These are phyloP conservation scores for Jacana jacana DNA, from an alignment of 2,113 vertebrate species.

Conservation along the genomic window DNA sequence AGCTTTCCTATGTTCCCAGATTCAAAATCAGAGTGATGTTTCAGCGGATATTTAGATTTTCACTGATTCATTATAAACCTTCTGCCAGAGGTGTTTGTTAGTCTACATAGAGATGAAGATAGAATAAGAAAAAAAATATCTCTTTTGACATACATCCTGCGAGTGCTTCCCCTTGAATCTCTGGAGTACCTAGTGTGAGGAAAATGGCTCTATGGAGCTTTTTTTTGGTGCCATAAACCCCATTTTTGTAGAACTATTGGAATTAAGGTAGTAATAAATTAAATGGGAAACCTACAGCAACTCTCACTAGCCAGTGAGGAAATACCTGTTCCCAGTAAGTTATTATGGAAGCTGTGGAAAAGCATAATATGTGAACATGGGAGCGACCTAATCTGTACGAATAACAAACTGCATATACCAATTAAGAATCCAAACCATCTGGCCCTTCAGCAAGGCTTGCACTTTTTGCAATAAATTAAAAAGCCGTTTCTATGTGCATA, in stretches of 20 bases:
- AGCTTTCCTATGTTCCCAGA: neutral
- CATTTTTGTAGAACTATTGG: neutral
- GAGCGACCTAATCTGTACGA: conserved; percentile 7
- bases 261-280: neutral
- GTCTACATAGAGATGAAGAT: neutral
- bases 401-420: conserved; percentile 40
- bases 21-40: neutral
- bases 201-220: neutral
- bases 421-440: conserved; percentile 57
- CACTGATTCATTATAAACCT: neutral
- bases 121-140: neutral
- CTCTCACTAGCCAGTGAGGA: neutral
- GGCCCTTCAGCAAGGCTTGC: conserved; percentile 19
- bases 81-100: neutral
- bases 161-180: neutral
- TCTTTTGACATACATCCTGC: neutral
- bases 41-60: neutral
- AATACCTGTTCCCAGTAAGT: neutral
- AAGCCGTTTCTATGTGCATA: conserved; percentile 12
- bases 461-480: conserved; percentile 27
- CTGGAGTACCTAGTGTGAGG: neutral
- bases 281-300: neutral
- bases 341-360: conserved; percentile 6
- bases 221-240: too few relatives aligned
- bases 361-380: neutral